phyloP scores from a whole-genome alignment of 2,888 invertebrate species.

The Taphrorychus bicolor region DNA sequence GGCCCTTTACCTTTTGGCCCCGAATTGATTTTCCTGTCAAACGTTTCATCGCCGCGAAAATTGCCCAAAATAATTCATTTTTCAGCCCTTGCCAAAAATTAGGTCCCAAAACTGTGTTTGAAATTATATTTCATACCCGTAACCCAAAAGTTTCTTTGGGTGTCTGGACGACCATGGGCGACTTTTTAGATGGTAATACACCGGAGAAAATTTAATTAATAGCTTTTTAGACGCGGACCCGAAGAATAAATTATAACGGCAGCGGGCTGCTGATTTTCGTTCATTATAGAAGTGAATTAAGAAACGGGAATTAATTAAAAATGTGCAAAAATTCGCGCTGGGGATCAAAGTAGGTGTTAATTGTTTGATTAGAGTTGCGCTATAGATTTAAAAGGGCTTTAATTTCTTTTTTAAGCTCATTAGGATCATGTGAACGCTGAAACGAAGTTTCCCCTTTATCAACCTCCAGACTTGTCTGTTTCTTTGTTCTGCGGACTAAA shows the following conservation, averaged over 20 bases:
- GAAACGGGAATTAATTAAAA: constrained; percentile 5
- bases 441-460: too few relatives aligned
- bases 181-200: constrained; percentile 7
- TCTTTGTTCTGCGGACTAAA: too few relatives aligned
- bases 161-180: background rate
- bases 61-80: background rate
- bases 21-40: background rate
- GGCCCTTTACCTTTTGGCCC: background rate
- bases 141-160: background rate
- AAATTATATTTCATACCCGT: background rate
- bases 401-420: background rate
- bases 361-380: background rate
- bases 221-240: background rate
- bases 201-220: background rate
- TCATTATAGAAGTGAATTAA: background rate
- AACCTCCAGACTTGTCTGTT: too few relatives aligned
- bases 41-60: background rate
- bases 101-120: background rate
- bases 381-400: background rate
- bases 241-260: background rate
- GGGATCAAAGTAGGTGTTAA: constrained; percentile 1
- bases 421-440: too few relatives aligned
- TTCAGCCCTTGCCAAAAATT: background rate
- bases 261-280: background rate
- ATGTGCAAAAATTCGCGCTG: background rate